Conservation (phyloP, 2,888 invertebrate species). For the Thalpophila matura region DNA sequence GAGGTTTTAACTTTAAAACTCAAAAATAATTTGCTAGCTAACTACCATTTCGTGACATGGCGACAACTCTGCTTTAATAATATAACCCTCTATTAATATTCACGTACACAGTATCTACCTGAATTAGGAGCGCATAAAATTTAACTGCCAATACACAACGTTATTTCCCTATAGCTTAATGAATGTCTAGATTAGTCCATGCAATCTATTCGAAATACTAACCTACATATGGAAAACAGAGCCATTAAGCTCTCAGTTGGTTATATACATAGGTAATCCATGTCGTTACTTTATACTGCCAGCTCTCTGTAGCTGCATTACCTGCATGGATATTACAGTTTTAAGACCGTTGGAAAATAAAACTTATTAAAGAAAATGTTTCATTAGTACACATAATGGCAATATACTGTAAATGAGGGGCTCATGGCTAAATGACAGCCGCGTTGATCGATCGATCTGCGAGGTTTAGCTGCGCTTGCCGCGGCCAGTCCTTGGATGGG, state of each 20-base stretch:
- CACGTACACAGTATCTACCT: background rate
- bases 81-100: background rate
- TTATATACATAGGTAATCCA: constrained; percentile 44
- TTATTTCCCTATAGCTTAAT: constrained; percentile 43
- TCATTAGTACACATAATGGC: no score
- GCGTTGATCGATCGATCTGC: no score
- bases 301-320: constrained; percentile 25
- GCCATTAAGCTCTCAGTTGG: constrained; percentile 45
- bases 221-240: constrained; percentile 38
- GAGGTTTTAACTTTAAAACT: no score
- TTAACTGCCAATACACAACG: constrained; percentile 6
- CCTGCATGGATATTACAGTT: constrained; percentile 19
- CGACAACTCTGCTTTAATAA: no score
- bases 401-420: no score
- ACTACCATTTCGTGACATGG: background rate
- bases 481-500: no score
- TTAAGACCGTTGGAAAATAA: constrained; percentile 1
- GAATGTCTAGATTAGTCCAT: constrained; percentile 43
- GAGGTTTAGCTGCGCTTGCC: no score
- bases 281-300: constrained; percentile 46
- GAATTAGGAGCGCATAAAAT: constrained; percentile 24
- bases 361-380: no score
- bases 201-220: constrained; percentile 51
- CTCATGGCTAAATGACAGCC: no score
- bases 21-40: background rate